Evolutionary conservation across 1,140 invertebrate genomes (phyloP), one percentile per base, ranked within the genome.

Genomic region (Anthonomus grandis): DNA sequence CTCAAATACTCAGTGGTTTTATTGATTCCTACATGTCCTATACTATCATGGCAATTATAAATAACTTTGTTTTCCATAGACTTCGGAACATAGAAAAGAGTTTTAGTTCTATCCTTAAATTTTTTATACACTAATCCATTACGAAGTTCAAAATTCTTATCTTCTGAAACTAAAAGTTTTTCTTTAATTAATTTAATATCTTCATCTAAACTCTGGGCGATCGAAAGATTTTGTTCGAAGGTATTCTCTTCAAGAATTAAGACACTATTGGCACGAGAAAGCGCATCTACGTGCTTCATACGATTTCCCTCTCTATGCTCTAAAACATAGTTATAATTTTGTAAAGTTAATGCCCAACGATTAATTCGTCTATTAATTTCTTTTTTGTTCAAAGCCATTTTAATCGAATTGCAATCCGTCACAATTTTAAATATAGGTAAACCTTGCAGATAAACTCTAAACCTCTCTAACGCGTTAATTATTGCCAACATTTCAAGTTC

Each of bases 391-490:
- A 50, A 17, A 4, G 48, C 38, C 17, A 15, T n/a, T 19, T 25
- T 39, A 6, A 50, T 19, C 21, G 31, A 37, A 17, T 50, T 25
- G 24, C 48, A 39, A 38, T 38, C 48, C 4, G 37, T 50, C 36
- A 50, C 18, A 12, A 50, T 38, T 50, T 50, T 50, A 19, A 50
- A 50, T n/a, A n/a, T n/a, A n/a, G n/a, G n/a, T n/a, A n/a, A n/a
- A n/a, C 48, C 48, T 25, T 25, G 13, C 4, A 50, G 12, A 38
- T 50, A 50, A 13, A 50, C 19, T 8, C 23, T n/a, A 19, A 50
- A 50, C 8, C 48, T 8, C 21, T 50, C 5, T 9, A 50, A 12
- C 15, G 48, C 6, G 22, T 38, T 15, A 4, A 50, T 34, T 4
- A 50, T 17, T 19, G 6, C 6, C 3, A 50, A 17, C n/a, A 9